These are phyloP conservation scores for Anisognathus igniventris DNA, from an alignment of 2,797 vertebrate species.

Conservation along the genomic window DNA sequence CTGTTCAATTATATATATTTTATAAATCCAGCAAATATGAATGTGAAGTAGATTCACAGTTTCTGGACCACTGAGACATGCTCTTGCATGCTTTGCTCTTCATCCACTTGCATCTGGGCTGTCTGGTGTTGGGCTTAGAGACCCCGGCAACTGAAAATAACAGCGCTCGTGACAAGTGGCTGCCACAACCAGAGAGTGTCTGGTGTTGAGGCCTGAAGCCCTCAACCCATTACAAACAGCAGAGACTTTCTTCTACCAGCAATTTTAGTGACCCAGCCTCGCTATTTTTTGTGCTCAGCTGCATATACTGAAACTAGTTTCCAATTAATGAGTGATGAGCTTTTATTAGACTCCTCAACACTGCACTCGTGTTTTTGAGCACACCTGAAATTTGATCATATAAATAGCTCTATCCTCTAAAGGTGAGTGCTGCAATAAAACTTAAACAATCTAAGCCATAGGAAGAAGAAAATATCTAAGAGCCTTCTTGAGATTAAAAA, in stretches of 20 bases:
- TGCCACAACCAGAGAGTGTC: not conserved
- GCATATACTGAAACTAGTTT: not conserved
- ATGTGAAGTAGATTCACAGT: not conserved
- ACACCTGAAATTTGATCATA: not conserved
- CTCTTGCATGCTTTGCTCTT: not conserved
- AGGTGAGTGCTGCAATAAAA: not conserved
- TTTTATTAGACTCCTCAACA: constrained; percentile 16
- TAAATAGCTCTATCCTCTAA: constrained; percentile 1
- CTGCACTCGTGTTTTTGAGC: not conserved
- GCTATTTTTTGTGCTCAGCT: not conserved
- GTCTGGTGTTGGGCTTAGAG: not conserved
- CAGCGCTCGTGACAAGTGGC: not conserved
- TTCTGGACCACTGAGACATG: not conserved
- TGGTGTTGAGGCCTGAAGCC: not conserved
- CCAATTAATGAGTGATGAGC: constrained; percentile 10
- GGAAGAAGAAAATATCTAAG: not conserved
- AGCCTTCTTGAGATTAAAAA: not conserved
- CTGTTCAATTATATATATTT: not conserved
- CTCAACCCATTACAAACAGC: accelerated
- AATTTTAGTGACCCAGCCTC: not conserved
- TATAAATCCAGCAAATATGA: not conserved
- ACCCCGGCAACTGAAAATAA: not conserved
- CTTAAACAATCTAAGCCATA: not conserved
- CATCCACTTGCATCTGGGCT: not conserved
- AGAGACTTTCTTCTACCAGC: not conserved